Evolutionary conservation across 1,140 invertebrate species (phyloP).

Genomic region (Agraylea sexmaculata): DNA sequence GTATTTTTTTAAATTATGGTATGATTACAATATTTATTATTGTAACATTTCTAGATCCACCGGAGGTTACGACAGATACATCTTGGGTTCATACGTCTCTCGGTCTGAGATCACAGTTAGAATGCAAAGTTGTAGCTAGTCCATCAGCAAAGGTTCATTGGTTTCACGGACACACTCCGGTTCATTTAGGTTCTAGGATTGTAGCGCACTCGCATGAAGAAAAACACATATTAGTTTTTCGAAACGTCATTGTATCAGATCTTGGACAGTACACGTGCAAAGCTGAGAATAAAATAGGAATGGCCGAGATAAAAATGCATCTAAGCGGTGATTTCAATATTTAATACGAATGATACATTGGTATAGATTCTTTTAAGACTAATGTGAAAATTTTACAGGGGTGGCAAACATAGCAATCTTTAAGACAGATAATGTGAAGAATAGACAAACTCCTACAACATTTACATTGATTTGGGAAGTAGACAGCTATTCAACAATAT

Average conservation of each 20-base stretch:
- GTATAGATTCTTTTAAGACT: neutral
- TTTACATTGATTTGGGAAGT: conserved; percentile 63
- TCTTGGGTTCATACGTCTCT: conserved; percentile 60
- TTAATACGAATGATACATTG: neutral
- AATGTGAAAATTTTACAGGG: conserved; percentile 22
- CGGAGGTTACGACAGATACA: conserved; percentile 48
- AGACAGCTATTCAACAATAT: conserved; percentile 60
- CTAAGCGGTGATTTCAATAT: conserved; percentile 28
- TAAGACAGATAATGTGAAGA: conserved; percentile 30
- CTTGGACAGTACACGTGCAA: conserved; percentile 67
- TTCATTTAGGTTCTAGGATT: conserved; percentile 39
- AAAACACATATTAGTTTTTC: conserved; percentile 54
- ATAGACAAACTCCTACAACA: conserved; percentile 29
- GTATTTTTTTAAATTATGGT: conserved; percentile 2
- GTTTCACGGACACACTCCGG: conserved; percentile 30
- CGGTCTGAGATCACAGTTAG: conserved; percentile 51
- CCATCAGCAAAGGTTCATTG: conserved; percentile 42
- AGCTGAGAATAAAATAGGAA: conserved; percentile 60
- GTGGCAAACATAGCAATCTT: conserved; percentile 35
- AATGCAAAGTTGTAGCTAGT: conserved; percentile 54
- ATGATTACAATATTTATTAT: conserved; percentile 3
- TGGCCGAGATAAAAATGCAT: conserved; percentile 36
- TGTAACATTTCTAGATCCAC: conserved; percentile 47
- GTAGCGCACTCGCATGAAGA: conserved; percentile 43
- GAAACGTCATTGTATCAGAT: conserved; percentile 53